Evolutionary conservation across 1,140 invertebrate species (phyloP).

Genomic region (Luehdorfia chinensis): DNA sequence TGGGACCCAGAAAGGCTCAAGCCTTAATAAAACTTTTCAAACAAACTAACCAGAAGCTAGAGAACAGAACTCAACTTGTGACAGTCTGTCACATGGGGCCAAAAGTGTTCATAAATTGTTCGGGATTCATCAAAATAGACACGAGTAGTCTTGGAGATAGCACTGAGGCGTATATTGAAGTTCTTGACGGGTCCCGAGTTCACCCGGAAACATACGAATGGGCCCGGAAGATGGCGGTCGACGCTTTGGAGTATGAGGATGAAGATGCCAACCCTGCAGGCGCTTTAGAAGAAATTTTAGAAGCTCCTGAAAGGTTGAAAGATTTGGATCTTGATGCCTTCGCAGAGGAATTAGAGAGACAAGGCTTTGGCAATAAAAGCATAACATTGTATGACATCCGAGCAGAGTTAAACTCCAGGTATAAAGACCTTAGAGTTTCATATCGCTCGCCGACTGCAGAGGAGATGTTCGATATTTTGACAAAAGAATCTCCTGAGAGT

Average conservation of each 20-base stretch:
- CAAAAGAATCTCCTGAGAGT: conserved; percentile 97
- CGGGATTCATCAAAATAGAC: conserved; percentile 99
- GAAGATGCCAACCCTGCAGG: conserved; percentile 97
- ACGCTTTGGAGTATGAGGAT: conserved; percentile 98
- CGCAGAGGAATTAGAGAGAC: conserved; percentile 96
- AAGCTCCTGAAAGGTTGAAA: conserved; percentile 95
- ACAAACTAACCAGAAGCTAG: conserved; percentile 94
- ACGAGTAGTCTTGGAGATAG: conserved; percentile 95
- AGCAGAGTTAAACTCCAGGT: conserved; percentile 95
- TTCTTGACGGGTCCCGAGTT: conserved; percentile 97
- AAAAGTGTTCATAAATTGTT: conserved; percentile 99
- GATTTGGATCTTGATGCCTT: conserved; percentile 99
- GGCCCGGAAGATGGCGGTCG: conserved; percentile 99
- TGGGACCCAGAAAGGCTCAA: conserved; percentile 96
- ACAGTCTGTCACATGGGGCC: conserved; percentile 98
- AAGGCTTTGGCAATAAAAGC: conserved; percentile 97
- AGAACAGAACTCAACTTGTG: conserved; percentile 97
- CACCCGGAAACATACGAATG: conserved; percentile 99
- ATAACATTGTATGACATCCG: conserved; percentile 98
- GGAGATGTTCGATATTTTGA: conserved; percentile 96
- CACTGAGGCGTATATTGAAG: conserved; percentile 96
- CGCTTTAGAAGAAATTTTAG: conserved; percentile 97
- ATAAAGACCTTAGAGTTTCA: conserved; percentile 93
- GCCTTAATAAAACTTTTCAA: conserved; percentile 94
- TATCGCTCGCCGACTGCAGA: conserved; percentile 90